Percentiles rank a stretch among this genome's conserved stretches.
Evolutionary conservation across 2,113 vertebrate genomes (phyloP).

Genomic region (Crotalus tigris): DNA sequence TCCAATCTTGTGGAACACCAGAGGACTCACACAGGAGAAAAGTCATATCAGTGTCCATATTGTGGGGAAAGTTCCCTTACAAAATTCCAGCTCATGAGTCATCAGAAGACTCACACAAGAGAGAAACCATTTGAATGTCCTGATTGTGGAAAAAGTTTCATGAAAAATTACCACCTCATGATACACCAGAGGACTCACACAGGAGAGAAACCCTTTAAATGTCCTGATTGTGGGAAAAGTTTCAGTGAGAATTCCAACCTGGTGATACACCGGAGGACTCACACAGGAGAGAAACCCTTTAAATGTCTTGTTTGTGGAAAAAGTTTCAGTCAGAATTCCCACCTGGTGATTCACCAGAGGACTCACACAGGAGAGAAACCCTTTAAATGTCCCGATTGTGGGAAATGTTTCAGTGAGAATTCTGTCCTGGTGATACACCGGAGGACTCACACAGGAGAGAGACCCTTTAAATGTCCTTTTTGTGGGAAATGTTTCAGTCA

Average conservation of each 20-base stretch:
- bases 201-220: background rate
- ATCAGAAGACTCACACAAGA: background rate
- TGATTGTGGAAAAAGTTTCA: background rate
- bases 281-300: background rate
- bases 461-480: background rate
- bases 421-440: background rate
- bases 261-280: background rate
- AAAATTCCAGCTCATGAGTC: background rate
- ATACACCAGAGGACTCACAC: background rate
- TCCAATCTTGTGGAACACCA: background rate
- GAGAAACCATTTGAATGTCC: background rate
- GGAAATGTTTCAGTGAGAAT: background rate
- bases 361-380: background rate
- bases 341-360: background rate
- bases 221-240: background rate
- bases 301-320: background rate
- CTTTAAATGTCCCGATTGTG: background rate
- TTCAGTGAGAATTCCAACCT: background rate
- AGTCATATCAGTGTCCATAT: background rate
- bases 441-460: background rate
- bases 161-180: background rate
- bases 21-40: background rate
- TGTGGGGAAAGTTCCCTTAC: background rate
- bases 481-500: background rate
- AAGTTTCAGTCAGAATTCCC: background rate